Evolutionary conservation across 1,140 invertebrate genomes (phyloP), one percentile per base, ranked within the genome.

Genomic region (Sweltsa coloradensis): DNA sequence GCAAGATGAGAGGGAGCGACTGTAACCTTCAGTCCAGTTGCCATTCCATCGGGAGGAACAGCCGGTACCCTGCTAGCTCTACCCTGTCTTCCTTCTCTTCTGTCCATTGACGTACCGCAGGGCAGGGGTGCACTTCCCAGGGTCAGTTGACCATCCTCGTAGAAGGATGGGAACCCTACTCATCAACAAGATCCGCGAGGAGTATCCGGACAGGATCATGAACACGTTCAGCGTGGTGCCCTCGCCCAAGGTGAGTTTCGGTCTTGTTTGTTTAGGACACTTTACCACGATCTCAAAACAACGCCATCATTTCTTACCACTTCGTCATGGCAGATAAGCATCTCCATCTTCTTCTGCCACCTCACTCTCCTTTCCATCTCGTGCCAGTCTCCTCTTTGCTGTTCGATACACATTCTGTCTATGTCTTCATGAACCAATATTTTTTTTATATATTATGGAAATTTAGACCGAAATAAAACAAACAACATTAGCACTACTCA

Each of bases 141-240:
- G 73, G 73, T 11, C 71, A 70, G n/a, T n/a, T n/a, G n/a, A n/a
- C n/a, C n/a, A n/a, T n/a, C n/a, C n/a, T n/a, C n/a, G n/a, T 44
- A 16, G 42, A 22, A 83, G 84, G 11, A 73, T 85, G 73, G 83
- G 83, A 14, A 86, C 85, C 1, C 64, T 87, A 18, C 68, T 88
- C 22, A 81, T 89, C 57, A 83, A 70, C 40, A 85, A 85, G 64
- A 83, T 85, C 50, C 68, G 80, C 21, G 82, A 85, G 57, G 81
- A 85, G 60, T 85, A 82, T 60, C 81, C 87, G 13, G 86, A 89
- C 63, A 73, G 87, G 57, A 88, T 89, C 47, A 89, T 89, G 83
- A 85, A 83, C 62, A 88, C 87, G 23, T 89, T 85, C 59, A 85
- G 81, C 45, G 83, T 90, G 50, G 76, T 85, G 45, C 83, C 84